A percentile compares a stretch with the other conserved stretches of the same genome.
phyloP scores from a whole-genome alignment of 2,888 invertebrate genomes.

The Lithophane socia region DNA sequence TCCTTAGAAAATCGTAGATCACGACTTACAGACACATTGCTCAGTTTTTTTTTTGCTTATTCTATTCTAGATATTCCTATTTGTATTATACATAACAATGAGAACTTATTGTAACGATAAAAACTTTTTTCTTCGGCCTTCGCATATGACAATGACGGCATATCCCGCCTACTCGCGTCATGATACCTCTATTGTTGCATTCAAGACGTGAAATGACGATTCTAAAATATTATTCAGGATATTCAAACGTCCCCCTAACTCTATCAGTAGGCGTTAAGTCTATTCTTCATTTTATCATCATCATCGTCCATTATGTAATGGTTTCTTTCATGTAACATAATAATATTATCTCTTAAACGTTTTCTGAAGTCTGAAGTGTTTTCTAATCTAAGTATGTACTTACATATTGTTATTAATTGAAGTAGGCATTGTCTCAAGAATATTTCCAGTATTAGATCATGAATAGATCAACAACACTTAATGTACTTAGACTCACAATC shows the following conservation, averaged over 20 bases:
- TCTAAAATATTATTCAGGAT: conserved; percentile 33
- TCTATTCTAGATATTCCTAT: conserved; percentile 18
- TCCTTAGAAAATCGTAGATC: conserved; percentile 27
- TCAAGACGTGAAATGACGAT: conserved; percentile 45
- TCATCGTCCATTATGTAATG: conserved; percentile 41
- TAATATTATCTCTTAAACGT: conserved; percentile 11
- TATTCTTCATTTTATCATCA: neutral
- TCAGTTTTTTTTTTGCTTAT: conserved; percentile 13
- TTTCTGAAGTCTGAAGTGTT: conserved; percentile 16
- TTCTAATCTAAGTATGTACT: conserved; percentile 21
- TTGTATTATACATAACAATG: conserved; percentile 36
- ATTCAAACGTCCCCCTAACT: conserved; percentile 29
- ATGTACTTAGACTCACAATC: conserved; percentile 5
- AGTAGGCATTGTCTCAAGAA: conserved; percentile 16
- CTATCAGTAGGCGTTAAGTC: conserved; percentile 37
- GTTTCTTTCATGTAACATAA: conserved; percentile 3
- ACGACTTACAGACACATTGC: conserved; percentile 1
- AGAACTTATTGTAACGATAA: neutral
- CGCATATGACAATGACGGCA: conserved; percentile 57
- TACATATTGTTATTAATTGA: conserved; percentile 19
- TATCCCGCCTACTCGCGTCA: conserved; percentile 56
- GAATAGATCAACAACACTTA: neutral
- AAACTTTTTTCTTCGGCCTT: conserved; percentile 43
- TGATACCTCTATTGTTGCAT: conserved; percentile 68
- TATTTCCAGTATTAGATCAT: conserved; percentile 14